Conservation (phyloP, 2,113 vertebrate genomes). For the Albula goreensis region DNA sequence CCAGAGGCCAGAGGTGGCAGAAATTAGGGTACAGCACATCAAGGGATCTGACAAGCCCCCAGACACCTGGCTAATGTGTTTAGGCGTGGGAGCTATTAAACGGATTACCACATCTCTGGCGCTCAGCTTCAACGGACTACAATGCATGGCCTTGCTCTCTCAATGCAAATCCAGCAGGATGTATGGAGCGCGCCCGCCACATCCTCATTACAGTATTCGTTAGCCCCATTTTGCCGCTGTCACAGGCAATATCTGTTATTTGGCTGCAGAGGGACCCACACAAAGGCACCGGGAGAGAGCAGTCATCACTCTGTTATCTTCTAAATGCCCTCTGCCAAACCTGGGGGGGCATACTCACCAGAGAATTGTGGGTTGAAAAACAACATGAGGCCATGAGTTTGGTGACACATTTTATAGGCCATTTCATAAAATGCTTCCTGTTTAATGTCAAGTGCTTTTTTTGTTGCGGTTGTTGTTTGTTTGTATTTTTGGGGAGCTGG, state of each 20-base stretch:
- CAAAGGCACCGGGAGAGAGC: constrained; percentile 31
- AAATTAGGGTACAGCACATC: not conserved
- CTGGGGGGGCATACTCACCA: constrained; percentile 36
- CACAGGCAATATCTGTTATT: constrained; percentile 67
- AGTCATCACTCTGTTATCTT: constrained; percentile 48
- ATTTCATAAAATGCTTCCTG: not conserved
- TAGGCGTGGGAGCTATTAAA: constrained; percentile 62
- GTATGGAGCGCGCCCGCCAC: constrained; percentile 60
- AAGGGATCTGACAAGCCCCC: too few relatives aligned
- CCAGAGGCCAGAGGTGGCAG: too few relatives aligned
- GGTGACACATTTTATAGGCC: not conserved
- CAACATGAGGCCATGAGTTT: constrained; percentile 2
- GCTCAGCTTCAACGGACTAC: constrained; percentile 56
- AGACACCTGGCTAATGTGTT: constrained; percentile 44
- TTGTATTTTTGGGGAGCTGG: not conserved
- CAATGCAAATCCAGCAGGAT: constrained; percentile 61
- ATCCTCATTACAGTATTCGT: constrained; percentile 67
- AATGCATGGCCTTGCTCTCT: constrained; percentile 49
- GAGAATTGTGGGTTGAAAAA: constrained; percentile 13
- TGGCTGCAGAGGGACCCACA: constrained; percentile 40
- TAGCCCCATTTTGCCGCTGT: constrained; percentile 81
- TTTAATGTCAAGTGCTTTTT: constrained; percentile 10
- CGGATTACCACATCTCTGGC: constrained; percentile 52
- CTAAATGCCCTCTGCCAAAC: constrained; percentile 29
- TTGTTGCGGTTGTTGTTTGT: not conserved